phyloP scores from a whole-genome alignment of 1,140 invertebrate genomes.

The Venturia canescens region DNA sequence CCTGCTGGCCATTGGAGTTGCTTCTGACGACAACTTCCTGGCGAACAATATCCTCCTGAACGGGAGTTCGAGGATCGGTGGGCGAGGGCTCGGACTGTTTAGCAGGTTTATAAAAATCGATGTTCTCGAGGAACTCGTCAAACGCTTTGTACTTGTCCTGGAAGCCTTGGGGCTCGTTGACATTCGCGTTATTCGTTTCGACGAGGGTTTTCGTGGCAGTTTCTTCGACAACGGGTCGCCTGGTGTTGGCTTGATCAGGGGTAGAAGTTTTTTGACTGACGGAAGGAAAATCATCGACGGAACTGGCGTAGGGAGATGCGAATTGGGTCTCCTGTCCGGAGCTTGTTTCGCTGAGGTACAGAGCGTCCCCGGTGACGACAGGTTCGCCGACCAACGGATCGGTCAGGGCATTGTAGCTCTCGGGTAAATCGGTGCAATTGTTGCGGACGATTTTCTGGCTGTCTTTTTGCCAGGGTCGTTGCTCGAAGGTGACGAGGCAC shows the following conservation, averaged over 20 bases:
- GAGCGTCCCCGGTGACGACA: conserved; percentile 43
- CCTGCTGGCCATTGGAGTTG: conserved; percentile 20
- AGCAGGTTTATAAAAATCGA: conserved; percentile 66
- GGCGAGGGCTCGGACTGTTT: conserved; percentile 51
- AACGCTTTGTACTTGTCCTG: conserved; percentile 70
- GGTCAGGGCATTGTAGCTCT: conserved; percentile 64
- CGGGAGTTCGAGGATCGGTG: conserved; percentile 47
- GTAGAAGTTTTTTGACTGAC: not conserved
- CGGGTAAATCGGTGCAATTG: conserved; percentile 67
- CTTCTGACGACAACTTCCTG: conserved; percentile 46
- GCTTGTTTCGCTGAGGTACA: conserved; percentile 42
- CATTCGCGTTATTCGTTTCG: conserved; percentile 44
- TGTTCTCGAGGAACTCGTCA: conserved; percentile 67
- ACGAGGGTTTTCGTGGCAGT: conserved; percentile 52
- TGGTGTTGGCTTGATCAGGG: not conserved
- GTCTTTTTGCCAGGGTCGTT: conserved; percentile 65
- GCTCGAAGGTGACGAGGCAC: conserved; percentile 70
- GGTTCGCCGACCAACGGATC: conserved; percentile 51
- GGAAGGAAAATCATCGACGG: conserved; percentile 40
- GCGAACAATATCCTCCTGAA: conserved; percentile 55
- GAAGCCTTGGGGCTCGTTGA: conserved; percentile 56
- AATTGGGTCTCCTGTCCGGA: not conserved
- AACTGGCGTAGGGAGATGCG: conserved; percentile 49
- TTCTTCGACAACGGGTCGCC: conserved; percentile 53
- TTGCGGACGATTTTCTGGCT: conserved; percentile 67